A percentile compares a stretch with the other conserved stretches of the same genome.
Conservation (phyloP, 2,113 vertebrate species). For the Crotalus tigris region DNA sequence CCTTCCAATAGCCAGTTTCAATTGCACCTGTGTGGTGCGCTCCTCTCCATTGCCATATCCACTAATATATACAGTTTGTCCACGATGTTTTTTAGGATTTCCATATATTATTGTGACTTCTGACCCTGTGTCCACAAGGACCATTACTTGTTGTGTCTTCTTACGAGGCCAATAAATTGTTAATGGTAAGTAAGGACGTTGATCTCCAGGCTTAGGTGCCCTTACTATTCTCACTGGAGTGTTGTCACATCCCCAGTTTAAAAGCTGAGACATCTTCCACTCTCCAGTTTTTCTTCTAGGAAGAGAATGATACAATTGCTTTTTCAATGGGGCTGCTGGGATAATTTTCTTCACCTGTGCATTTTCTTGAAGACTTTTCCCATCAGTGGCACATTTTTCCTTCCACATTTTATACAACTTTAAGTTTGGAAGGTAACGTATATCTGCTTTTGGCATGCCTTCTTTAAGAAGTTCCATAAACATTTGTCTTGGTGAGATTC, state of each 20-base stretch:
- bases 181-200: not conserved
- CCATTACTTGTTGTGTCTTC: not conserved
- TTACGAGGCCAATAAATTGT: not conserved
- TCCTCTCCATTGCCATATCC: not conserved
- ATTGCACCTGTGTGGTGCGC: not conserved
- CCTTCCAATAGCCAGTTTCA: not conserved
- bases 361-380: not conserved
- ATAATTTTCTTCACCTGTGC: not conserved
- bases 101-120: not conserved
- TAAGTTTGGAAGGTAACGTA: not conserved
- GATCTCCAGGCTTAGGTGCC: not conserved
- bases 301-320: not conserved
- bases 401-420: not conserved
- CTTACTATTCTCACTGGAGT: not conserved
- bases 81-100: not conserved
- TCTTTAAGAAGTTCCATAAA: not conserved
- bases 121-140: not conserved
- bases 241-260: accelerated
- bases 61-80: not conserved
- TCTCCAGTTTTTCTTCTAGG: not conserved
- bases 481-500: not conserved
- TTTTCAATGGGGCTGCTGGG: not conserved
- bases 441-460: not conserved
- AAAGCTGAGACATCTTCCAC: not conserved
- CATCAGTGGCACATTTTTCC: not conserved